Evolutionary conservation across 2,888 invertebrate genomes (phyloP).

Genomic region (Lamellibrachia satsuma): DNA sequence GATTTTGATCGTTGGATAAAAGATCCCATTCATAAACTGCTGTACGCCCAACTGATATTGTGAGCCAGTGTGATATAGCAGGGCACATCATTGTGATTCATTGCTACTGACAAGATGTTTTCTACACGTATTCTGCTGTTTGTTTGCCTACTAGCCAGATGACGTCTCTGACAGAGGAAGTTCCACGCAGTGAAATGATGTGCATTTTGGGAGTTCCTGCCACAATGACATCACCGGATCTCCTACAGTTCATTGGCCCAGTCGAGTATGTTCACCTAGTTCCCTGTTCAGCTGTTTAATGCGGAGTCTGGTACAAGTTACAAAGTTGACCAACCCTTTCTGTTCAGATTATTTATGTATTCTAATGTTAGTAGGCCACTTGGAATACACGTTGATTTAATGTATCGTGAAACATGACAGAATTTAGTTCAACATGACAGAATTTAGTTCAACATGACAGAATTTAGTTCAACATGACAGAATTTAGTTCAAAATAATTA

Average conservation of each 20-base stretch:
- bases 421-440: too few relatives aligned
- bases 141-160: conserved; percentile 71
- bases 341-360: too few relatives aligned
- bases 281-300: not conserved
- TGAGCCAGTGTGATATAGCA: not conserved
- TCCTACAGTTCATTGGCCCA: conserved; percentile 92
- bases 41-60: not conserved
- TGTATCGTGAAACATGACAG: too few relatives aligned
- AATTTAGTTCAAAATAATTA: too few relatives aligned
- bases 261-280: conserved; percentile 70
- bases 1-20: too few relatives aligned
- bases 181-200: conserved; percentile 73
- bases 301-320: not conserved
- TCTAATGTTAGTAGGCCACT: too few relatives aligned
- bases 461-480: too few relatives aligned
- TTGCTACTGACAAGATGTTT: not conserved
- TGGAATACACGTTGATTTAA: too few relatives aligned
- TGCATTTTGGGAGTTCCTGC: conserved; percentile 65
- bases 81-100: not conserved
- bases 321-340: not conserved
- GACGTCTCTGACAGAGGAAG: conserved; percentile 55
- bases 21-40: too few relatives aligned
- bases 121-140: conserved; percentile 44
- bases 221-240: conserved; percentile 82
- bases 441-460: too few relatives aligned